Evolutionary conservation across 2,888 invertebrate species (phyloP), one percentile per base, ranked within the genome.

Genomic region (Branchellion lobata): DNA sequence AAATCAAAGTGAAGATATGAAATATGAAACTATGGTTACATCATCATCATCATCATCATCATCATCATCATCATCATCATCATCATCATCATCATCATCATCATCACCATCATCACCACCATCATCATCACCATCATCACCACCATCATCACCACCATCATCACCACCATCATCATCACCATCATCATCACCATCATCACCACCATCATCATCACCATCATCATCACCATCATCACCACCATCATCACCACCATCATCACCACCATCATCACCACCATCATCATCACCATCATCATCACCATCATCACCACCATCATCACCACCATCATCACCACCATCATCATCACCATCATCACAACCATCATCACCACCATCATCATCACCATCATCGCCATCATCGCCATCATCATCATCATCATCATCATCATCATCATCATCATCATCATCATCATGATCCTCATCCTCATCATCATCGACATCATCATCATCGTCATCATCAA

Each of bases 151-250:
- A n/a, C n/a, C n/a, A 18, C 29, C 29, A 21, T 61, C 18, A 21
- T 61, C 0, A 11, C 8, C 11, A 24, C 29, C 61, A 5, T 61
- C 61, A 5, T 61, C 61, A 5, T 21, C 61, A 1, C 18, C 61
- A 0, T 61, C 61, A 1, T 21, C n/a, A 1, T 11, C 61, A 1
- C 0, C 61, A 21, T 11, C 61, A 61, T 21, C 61, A 61, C 11
- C 61, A 61, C 11, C 61, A 3, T 61, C 1, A 61, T 61, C 61
- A 61, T 61, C 61, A 61, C 29, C 61, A 61, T 61, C 61, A 61
- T 61, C 61, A 11, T 61, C n/a, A 11, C 29, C 61, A 11, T 61
- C 61, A 61, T 21, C 61, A 61, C 11, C 61, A 61, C 11, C 61
- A 3, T 61, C 1, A 61, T 61, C 61, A 61, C 29, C 61, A 61